Percentiles rank a stretch among this genome's conserved stretches.
Evolutionary conservation across 2,113 vertebrate genomes (phyloP).

Genomic region (Notarius quadriscutis): DNA sequence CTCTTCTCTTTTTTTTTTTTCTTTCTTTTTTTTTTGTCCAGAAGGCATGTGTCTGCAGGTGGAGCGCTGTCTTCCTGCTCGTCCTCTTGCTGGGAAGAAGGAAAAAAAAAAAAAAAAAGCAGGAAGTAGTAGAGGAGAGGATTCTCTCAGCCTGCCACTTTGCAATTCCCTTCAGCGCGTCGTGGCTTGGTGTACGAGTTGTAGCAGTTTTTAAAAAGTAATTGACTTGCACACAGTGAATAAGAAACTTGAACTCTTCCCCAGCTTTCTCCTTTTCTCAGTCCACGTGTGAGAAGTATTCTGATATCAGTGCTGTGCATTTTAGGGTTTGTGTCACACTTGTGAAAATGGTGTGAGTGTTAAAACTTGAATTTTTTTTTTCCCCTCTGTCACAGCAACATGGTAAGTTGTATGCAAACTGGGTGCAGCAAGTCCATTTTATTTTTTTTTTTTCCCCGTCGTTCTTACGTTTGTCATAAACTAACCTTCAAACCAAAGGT

Average conservation of each 20-base stretch:
- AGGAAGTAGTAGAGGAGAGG: slow-evolving; percentile 40
- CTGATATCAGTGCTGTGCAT: slow-evolving; percentile 25
- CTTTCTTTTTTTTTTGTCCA: not conserved
- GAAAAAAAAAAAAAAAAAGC: slow-evolving; percentile 18
- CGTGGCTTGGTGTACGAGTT: slow-evolving; percentile 63
- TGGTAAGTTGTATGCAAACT: slow-evolving; percentile 50
- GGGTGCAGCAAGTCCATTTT: slow-evolving; percentile 31
- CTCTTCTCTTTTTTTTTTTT: not conserved
- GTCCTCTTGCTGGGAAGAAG: slow-evolving; percentile 36
- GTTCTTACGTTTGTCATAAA: slow-evolving; percentile 70
- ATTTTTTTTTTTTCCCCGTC: slow-evolving; percentile 43
- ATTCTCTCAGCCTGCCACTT: slow-evolving; percentile 66
- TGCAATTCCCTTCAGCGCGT: slow-evolving; percentile 46
- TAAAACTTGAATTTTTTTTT: slow-evolving; percentile 63
- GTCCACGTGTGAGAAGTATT: slow-evolving; percentile 41
- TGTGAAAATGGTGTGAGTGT: slow-evolving; percentile 44
- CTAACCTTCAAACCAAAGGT: slow-evolving; percentile 79
- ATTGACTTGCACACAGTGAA: slow-evolving; percentile 76
- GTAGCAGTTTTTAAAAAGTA: slow-evolving; percentile 72
- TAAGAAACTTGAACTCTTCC: slow-evolving; percentile 71
- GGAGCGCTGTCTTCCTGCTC: slow-evolving; percentile 8
- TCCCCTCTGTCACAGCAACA: slow-evolving; percentile 42
- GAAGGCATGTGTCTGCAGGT: slow-evolving; percentile 6
- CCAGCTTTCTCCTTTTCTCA: slow-evolving; percentile 48
- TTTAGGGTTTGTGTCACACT: slow-evolving; percentile 34